Evolutionary conservation across 2,113 vertebrate genomes (phyloP).

Genomic region (Bostrychus sinensis): DNA sequence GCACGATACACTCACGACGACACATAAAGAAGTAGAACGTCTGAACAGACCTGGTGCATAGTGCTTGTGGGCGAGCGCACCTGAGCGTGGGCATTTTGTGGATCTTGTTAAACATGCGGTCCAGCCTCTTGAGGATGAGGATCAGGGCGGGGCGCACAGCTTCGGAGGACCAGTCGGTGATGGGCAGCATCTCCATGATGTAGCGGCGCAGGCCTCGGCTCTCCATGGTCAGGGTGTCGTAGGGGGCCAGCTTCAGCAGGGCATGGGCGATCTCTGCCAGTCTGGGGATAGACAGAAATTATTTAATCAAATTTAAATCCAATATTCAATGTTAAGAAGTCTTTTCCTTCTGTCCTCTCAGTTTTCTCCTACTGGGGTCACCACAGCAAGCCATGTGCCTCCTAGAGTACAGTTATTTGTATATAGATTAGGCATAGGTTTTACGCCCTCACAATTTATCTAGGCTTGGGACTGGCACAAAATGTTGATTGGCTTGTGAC

Average conservation of each 20-base stretch:
- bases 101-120: conserved; percentile 99
- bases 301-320: too few species aligned
- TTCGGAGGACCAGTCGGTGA: conserved; percentile 97
- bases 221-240: conserved; percentile 98
- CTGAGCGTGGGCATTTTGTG: conserved; percentile 99
- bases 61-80: conserved; percentile 86
- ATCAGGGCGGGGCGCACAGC: conserved; percentile 97
- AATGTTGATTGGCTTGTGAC: too few species aligned
- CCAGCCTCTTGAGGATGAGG: conserved; percentile 97
- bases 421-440: too few species aligned
- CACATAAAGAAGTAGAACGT: conserved; percentile 47
- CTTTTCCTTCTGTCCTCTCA: too few species aligned
- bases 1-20: conserved; percentile 65
- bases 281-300: conserved; percentile 64
- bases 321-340: too few species aligned
- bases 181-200: conserved; percentile 98
- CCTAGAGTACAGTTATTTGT: too few species aligned
- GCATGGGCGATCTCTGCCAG: conserved; percentile 97
- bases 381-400: too few species aligned
- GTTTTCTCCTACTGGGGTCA: too few species aligned
- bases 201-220: conserved; percentile 94
- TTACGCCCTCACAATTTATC: too few species aligned
- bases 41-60: conserved; percentile 81
- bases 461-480: too few species aligned
- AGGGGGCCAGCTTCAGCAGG: conserved; percentile 95